Percentiles rank a stretch among this genome's conserved stretches.
Conservation (phyloP, 2,113 vertebrate species). For the Syrmaticus mikado region DNA sequence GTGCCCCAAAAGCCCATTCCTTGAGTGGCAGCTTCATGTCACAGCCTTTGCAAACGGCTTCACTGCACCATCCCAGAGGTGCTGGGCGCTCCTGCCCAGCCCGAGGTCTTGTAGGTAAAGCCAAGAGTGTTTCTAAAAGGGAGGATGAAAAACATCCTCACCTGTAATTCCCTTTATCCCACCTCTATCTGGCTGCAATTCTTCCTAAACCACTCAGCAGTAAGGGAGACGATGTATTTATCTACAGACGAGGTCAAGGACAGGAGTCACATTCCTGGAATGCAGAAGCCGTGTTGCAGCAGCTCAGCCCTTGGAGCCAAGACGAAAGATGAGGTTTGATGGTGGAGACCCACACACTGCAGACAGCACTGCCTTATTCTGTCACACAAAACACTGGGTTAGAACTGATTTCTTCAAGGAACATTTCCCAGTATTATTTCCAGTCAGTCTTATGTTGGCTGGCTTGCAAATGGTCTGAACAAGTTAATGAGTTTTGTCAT, state of each 20-base stretch:
- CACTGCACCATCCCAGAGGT: neutral
- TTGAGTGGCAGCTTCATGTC: neutral
- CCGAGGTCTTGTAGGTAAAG: neutral
- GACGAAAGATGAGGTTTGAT: neutral
- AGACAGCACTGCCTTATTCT: neutral
- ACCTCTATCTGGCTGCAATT: neutral
- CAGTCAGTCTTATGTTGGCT: neutral
- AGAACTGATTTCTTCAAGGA: neutral
- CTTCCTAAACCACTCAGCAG: neutral
- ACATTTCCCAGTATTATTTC: neutral
- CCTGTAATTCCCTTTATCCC: neutral
- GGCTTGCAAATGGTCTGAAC: neutral
- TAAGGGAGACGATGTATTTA: neutral
- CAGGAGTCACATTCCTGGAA: neutral
- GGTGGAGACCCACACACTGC: neutral
- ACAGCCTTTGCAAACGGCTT: neutral
- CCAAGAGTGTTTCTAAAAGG: neutral
- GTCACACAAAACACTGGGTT: neutral
- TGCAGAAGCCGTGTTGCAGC: neutral
- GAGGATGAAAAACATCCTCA: neutral
- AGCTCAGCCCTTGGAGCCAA: neutral
- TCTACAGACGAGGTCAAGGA: slow-evolving; percentile 8
- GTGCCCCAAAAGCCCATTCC: neutral
- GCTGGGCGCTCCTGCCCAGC: neutral
- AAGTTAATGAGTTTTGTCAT: neutral